phyloP scores from a whole-genome alignment of 2,888 invertebrate species.

The Spisula solida region DNA sequence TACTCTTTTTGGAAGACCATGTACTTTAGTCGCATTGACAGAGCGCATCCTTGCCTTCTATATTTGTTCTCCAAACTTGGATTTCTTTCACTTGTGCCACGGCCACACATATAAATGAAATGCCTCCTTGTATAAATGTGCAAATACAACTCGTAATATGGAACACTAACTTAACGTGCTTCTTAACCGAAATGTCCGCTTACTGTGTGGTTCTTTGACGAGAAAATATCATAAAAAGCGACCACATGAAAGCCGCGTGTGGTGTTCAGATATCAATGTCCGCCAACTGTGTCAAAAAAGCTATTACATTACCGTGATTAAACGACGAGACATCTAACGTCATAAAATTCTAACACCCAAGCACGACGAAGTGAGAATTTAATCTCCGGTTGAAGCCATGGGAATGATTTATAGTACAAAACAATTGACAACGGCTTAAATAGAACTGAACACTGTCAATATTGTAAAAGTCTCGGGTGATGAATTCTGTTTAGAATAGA shows the following conservation, averaged over 20 bases:
- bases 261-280: not conserved
- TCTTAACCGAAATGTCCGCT: no score
- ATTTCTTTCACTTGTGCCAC: no score
- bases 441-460: not conserved
- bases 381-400: not conserved
- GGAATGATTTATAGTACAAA: not conserved
- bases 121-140: no score
- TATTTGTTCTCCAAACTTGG: not conserved
- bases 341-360: not conserved
- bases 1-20: no score
- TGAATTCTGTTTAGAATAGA: not conserved
- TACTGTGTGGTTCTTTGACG: not conserved
- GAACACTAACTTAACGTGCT: no score
- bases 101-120: no score
- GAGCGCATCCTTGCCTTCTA: not conserved
- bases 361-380: conserved; percentile 8
- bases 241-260: not conserved
- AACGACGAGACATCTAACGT: not conserved
- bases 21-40: no score
- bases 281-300: not conserved
- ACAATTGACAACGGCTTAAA: not conserved
- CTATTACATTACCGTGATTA: not conserved
- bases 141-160: no score
- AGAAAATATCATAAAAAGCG: conserved; percentile 3
- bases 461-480: not conserved